Conservation (phyloP, 2,888 invertebrate species). For the Scotopteryx bipunctaria region DNA sequence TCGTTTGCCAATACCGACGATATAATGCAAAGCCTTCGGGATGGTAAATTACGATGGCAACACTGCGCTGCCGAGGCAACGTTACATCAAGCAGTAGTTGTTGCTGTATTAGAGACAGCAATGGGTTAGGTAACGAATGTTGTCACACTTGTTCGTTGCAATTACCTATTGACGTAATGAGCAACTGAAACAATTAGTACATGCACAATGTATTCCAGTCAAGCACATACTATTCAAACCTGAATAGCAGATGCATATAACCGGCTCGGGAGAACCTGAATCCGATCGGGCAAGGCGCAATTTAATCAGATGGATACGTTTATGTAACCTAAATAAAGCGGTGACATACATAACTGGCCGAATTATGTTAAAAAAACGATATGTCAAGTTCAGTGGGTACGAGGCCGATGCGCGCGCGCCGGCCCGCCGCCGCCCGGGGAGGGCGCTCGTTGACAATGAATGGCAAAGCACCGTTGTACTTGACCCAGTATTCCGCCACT, state of each 20-base stretch:
- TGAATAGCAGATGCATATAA: conserved; percentile 35
- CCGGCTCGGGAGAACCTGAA: conserved; percentile 23
- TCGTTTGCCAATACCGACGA: conserved; percentile 51
- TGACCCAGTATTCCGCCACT: conserved; percentile 75
- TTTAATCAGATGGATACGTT: conserved; percentile 16
- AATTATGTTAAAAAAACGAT: conserved; percentile 68
- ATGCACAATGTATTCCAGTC: conserved; percentile 18
- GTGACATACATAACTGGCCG: conserved; percentile 61
- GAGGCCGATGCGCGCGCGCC: conserved; percentile 66
- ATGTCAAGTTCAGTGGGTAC: conserved; percentile 78
- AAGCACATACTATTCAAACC: conserved; percentile 26
- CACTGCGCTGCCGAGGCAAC: conserved; percentile 46
- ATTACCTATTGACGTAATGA: conserved; percentile 68
- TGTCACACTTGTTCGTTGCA: conserved; percentile 75
- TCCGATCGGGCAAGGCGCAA: neutral
- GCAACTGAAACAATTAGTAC: conserved; percentile 45
- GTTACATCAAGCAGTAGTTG: conserved; percentile 69
- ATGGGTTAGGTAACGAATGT: conserved; percentile 73
- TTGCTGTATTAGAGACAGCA: conserved; percentile 62
- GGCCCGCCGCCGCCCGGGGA: conserved; percentile 41
- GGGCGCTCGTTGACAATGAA: conserved; percentile 73
- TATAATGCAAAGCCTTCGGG: conserved; percentile 55
- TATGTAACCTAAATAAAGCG: conserved; percentile 43
- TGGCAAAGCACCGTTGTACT: conserved; percentile 82
- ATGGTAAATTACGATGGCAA: conserved; percentile 57